phyloP scores from a whole-genome alignment of 2,113 vertebrate species.

The Conger conger region DNA sequence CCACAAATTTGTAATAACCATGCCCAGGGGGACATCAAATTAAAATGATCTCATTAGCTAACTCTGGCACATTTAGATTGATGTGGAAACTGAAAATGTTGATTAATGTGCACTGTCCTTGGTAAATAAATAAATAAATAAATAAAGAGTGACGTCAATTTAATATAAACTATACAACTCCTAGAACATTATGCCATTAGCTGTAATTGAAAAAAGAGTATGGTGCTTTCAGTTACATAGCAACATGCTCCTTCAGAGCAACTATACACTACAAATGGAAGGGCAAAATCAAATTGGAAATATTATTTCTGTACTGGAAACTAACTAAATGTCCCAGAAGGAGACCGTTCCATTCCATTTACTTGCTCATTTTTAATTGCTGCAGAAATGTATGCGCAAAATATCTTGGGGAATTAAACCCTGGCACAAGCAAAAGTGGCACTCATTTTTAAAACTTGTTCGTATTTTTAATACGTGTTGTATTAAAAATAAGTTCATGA shows the following conservation, averaged over 20 bases:
- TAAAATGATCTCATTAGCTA: too few relatives aligned
- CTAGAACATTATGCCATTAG: background rate
- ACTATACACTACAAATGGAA: background rate
- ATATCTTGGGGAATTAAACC: background rate
- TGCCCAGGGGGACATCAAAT: too few relatives aligned
- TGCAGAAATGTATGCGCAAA: too few relatives aligned
- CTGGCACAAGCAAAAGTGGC: background rate
- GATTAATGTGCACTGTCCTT: too few relatives aligned
- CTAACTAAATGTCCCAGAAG: background rate
- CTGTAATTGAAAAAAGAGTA: background rate
- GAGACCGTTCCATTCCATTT: background rate
- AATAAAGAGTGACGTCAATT: background rate
- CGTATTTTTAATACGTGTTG: background rate
- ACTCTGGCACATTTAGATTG: too few relatives aligned
- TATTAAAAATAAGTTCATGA: constrained; percentile 5
- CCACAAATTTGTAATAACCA: too few relatives aligned
- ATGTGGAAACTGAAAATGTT: too few relatives aligned
- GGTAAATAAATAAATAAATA: too few relatives aligned
- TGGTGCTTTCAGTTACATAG: background rate
- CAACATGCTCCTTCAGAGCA: background rate
- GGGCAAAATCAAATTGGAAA: background rate
- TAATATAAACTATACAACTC: background rate
- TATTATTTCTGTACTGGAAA: background rate
- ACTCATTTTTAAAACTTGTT: background rate
- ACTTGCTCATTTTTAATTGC: background rate